Evolutionary conservation across 2,113 vertebrate species (phyloP), one percentile per base, ranked within the genome.

Genomic region (Hippocampus barbouri): DNA sequence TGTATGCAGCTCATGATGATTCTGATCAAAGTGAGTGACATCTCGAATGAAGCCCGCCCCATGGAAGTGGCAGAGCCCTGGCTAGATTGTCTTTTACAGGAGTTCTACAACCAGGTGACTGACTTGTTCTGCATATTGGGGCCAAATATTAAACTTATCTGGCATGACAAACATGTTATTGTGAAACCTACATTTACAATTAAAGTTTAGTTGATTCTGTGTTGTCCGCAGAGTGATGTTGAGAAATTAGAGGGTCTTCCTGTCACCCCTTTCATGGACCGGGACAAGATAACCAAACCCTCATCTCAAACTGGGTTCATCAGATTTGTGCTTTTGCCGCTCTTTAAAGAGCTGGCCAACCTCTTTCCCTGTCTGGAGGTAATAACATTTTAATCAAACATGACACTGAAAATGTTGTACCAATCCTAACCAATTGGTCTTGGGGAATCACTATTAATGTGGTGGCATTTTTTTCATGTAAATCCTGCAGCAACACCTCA

Each of bases 21-120:
- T 70, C 88, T 92, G 80, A 93, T 93, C 79, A 94, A 94, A 89
- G 92, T 93, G 40, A 92, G 92, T 9, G 92, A 94, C 78, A 93
- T 93, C 63, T 94, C 93, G 72, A 94, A 94, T 2, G 91, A 94
- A 76, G 92, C 92, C 0, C 83, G 92, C 70, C 93, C 92, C 72
- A 91, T 91, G 92, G 92, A 93, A 62, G 92, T 93, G 51, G 93
- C 92, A 0, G 93, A 93, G 70, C 93, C 92, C 67, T 94, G 93
- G 93, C 38, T 94, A 72, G 93, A 93, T 73, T 93, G 93, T 72
- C 90, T 94, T 6, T 80, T 94, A n/a, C 92, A 93, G 83, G 93
- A 94, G 68, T 94, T 93, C 77, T 93, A 91, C 80, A 93, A 93
- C 78, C 93, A 94, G 91, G 92, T 94, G 38, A 66, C n/a, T 10